phyloP scores from a whole-genome alignment of 2,797 vertebrate genomes.

The Meda fulgida region DNA sequence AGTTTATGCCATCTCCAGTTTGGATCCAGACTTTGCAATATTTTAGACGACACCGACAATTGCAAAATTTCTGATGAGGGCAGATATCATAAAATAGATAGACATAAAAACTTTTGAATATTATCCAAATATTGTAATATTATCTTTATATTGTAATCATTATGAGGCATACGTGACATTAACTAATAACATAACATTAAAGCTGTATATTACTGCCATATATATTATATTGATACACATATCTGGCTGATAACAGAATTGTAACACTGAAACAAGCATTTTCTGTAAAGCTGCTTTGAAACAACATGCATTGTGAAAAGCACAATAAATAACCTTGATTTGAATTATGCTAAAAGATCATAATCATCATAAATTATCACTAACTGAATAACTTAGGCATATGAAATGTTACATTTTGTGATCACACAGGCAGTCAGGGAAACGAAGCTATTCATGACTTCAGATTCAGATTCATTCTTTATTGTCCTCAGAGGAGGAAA shows the following conservation, averaged over 20 bases:
- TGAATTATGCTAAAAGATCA: neutral
- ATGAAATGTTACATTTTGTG: neutral
- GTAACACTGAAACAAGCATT: no score
- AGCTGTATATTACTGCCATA: no score
- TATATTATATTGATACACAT: no score
- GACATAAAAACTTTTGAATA: neutral
- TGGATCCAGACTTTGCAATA: neutral
- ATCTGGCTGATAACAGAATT: no score
- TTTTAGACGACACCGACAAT: neutral
- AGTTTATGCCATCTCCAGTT: neutral
- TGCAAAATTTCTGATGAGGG: neutral
- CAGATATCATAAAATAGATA: neutral
- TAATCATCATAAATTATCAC: neutral
- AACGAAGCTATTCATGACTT: no score
- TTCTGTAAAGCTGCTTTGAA: no score
- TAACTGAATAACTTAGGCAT: neutral
- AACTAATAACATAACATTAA: no score
- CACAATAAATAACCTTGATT: no score
- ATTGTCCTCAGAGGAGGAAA: no score
- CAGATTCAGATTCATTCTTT: no score
- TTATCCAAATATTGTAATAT: neutral
- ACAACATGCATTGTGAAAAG: no score
- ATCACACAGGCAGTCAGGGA: neutral
- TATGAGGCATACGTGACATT: neutral
- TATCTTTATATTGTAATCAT: neutral